These are phyloP conservation scores for Chelonus formosanus DNA, from an alignment of 2,888 invertebrate genomes.

Conservation along the genomic window DNA sequence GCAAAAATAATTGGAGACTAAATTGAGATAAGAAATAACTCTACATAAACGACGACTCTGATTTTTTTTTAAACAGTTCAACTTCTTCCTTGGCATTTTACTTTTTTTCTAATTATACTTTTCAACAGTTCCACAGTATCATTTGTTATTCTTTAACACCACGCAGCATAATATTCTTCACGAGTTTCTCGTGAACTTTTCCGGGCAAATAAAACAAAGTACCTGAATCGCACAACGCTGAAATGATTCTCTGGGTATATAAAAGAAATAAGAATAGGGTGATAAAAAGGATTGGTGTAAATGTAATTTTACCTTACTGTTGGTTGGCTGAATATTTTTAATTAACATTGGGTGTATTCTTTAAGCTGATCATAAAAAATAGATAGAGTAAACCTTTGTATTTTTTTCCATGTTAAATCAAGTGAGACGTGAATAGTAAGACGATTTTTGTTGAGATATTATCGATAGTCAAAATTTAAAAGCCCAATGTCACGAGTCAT, in stretches of 20 bases:
- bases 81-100: background rate
- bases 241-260: slow-evolving; percentile 17
- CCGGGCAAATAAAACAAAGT: slow-evolving; percentile 36
- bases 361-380: too few relatives aligned
- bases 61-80: slow-evolving; percentile 1
- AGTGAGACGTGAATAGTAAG: background rate
- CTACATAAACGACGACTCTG: too few relatives aligned
- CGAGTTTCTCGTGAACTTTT: slow-evolving; percentile 23
- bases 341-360: background rate
- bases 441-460: too few relatives aligned
- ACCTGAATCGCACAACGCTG: slow-evolving; percentile 10
- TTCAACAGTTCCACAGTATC: slow-evolving; percentile 9
- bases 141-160: slow-evolving; percentile 19
- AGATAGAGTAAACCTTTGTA: too few relatives aligned
- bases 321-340: slow-evolving; percentile 1
- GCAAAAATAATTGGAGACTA: too few relatives aligned
- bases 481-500: too few relatives aligned
- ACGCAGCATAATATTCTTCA: slow-evolving; percentile 9
- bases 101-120: slow-evolving; percentile 9
- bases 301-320: slow-evolving; percentile 24
- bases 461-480: too few relatives aligned
- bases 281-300: slow-evolving; percentile 28
- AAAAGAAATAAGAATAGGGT: slow-evolving; percentile 14
- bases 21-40: too few relatives aligned
- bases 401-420: too few relatives aligned